These are phyloP conservation scores for Echiichthys vipera DNA, from an alignment of 2,797 vertebrate species.

Conservation along the genomic window DNA sequence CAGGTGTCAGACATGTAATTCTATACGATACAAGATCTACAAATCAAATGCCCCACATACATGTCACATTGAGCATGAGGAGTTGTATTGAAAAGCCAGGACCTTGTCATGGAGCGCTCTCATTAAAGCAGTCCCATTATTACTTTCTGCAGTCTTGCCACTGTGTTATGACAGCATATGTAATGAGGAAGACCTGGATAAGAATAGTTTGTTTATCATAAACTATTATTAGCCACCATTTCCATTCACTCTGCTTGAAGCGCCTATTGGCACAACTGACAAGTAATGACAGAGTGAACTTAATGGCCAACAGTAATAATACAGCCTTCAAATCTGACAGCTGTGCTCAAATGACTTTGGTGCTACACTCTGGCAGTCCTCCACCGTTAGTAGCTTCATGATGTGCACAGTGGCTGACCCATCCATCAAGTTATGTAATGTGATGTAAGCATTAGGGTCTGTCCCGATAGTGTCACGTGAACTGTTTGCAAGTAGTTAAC, in stretches of 20 bases:
- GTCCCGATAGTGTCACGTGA: neutral
- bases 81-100: conserved; percentile 14
- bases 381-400: conserved; percentile 27
- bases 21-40: conserved; percentile 10
- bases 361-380: conserved; percentile 20
- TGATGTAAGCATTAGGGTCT: neutral
- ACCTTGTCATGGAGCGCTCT: conserved; percentile 16
- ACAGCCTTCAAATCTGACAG: conserved; percentile 48
- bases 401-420: neutral
- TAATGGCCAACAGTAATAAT: conserved; percentile 44
- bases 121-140: conserved; percentile 31
- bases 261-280: conserved; percentile 4
- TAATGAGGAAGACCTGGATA: conserved; percentile 33
- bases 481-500: neutral
- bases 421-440: conserved; percentile 12
- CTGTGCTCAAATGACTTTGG: conserved; percentile 20
- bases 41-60: conserved; percentile 12
- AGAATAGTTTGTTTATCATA: conserved; percentile 46
- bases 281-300: conserved; percentile 28
- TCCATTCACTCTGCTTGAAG: conserved; percentile 30
- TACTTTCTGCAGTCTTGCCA: conserved; percentile 23
- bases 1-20: conserved; percentile 14
- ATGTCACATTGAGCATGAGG: conserved; percentile 26
- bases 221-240: conserved; percentile 54
- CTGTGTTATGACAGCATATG: conserved; percentile 37